Evolutionary conservation across 2,888 invertebrate species (phyloP).

Genomic region (Sphaerophoria rueppellii): DNA sequence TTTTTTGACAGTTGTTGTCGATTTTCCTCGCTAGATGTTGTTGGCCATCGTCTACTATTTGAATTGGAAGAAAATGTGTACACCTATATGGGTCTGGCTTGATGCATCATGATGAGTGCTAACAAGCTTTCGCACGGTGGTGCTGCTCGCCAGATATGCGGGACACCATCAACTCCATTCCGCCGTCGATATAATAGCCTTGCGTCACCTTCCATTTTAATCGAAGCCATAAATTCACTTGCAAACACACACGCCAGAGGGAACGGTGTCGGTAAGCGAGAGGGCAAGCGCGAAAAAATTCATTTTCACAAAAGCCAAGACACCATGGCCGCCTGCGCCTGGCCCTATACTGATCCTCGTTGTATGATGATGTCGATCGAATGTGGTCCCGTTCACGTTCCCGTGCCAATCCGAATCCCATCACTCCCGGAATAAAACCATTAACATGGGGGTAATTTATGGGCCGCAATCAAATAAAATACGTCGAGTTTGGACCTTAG

Average conservation of each 20-base stretch:
- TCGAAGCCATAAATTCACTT: slow-evolving; percentile 65
- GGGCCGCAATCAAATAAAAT: slow-evolving; percentile 72
- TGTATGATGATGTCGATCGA: slow-evolving; percentile 9
- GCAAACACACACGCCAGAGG: slow-evolving; percentile 60
- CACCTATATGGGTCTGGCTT: slow-evolving; percentile 1
- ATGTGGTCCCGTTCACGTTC: slow-evolving; percentile 34
- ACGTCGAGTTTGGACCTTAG: slow-evolving; percentile 67
- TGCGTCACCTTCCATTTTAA: slow-evolving; percentile 73
- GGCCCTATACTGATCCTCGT: neutral
- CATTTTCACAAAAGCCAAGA: slow-evolving; percentile 60
- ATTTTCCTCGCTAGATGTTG: slow-evolving; percentile 5
- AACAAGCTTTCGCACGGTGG: slow-evolving; percentile 70
- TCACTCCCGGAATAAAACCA: slow-evolving; percentile 69
- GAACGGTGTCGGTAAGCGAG: slow-evolving; percentile 51
- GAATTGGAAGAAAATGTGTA: slow-evolving; percentile 1
- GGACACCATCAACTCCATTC: slow-evolving; percentile 39
- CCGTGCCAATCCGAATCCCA: slow-evolving; percentile 1
- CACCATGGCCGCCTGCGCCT: neutral
- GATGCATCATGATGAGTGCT: slow-evolving; percentile 69
- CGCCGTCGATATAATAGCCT: slow-evolving; percentile 36
- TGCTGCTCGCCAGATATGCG: slow-evolving; percentile 35
- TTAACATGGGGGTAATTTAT: slow-evolving; percentile 73
- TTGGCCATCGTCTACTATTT: slow-evolving; percentile 22
- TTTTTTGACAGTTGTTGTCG: slow-evolving; percentile 57
- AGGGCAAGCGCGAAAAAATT: slow-evolving; percentile 50